Evolutionary conservation across 2,888 invertebrate genomes (phyloP), one percentile per base, ranked within the genome.

Genomic region (Torymus auratus): DNA sequence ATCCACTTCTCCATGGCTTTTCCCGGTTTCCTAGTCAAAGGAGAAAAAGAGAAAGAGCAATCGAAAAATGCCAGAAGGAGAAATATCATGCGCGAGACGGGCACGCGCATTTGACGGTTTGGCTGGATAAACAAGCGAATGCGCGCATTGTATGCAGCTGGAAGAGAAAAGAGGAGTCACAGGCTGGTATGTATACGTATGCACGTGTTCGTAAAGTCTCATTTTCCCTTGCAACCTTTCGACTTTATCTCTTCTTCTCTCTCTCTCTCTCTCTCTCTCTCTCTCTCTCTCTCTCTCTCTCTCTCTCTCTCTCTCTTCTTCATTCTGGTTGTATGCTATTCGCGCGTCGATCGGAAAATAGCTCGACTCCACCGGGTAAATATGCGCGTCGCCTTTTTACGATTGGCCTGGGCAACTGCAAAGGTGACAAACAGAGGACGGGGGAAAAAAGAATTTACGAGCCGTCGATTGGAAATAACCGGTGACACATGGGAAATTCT

Each of bases 401-500:
- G 60, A 75, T 52, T 58, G 52, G 23, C 52, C 17, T 50, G 13
- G 13, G 56, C 53, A 15, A 55, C 41, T 41, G 41, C 41, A 74
- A 20, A 14, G 41, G 20, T 17, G 52, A 41, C 12, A 28, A 14
- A 5, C 12, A 15, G 15, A 14, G 28, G 7, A 14, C 53, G n/a
- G 41, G 52, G 23, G 11, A 61, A 62, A 55, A 55, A 64, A 12
- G 41, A 61, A 70, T 78, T 73, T 65, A 78, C 78, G 74, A 65
- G 67, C 71, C 77, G 55, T 64, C 78, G 65, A 77, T 73, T 73
- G 73, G 71, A 78, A 75, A 71, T 71, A 79, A 79, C 62, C 70
- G 68, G 53, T 64, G 72, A 75, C 83, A 82, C 80, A 82, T 80
- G 81, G 77, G 77, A 80, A 83, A 79, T 62, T 68, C 15, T 13